These are phyloP conservation scores for Cydia splendana DNA, from an alignment of 1,140 invertebrate species.

Conservation along the genomic window DNA sequence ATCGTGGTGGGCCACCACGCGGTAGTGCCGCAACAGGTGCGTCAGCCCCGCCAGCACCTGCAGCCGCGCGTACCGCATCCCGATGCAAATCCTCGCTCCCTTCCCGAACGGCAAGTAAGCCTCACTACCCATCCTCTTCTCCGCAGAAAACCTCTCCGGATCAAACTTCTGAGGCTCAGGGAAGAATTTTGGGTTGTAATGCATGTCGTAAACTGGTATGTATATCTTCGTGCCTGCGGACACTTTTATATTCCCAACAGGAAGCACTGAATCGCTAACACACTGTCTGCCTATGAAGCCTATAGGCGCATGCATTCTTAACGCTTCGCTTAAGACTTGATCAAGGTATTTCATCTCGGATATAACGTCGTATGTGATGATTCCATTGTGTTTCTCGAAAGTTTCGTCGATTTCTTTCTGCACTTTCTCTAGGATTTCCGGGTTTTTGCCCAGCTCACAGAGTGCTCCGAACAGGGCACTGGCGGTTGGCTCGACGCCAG, in stretches of 20 bases:
- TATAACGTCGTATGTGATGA: slow-evolving; percentile 59
- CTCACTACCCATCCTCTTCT: slow-evolving; percentile 48
- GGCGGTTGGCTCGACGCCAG: slow-evolving; percentile 83
- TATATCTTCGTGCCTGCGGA: slow-evolving; percentile 34
- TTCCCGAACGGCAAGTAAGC: slow-evolving; percentile 81
- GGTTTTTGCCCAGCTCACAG: slow-evolving; percentile 77
- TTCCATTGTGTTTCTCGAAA: slow-evolving; percentile 58
- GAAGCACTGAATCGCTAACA: slow-evolving; percentile 35
- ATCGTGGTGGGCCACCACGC: slow-evolving; percentile 34
- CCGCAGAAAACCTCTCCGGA: slow-evolving; percentile 70
- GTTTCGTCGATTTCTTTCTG: slow-evolving; percentile 80
- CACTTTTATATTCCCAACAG: slow-evolving; percentile 36
- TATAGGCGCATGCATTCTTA: slow-evolving; percentile 73
- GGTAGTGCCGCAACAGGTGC: slow-evolving; percentile 55
- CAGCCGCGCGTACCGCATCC: slow-evolving; percentile 77
- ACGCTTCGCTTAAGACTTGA: slow-evolving; percentile 68
- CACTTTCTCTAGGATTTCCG: slow-evolving; percentile 78
- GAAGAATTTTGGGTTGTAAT: slow-evolving; percentile 36
- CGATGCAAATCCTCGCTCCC: slow-evolving; percentile 81
- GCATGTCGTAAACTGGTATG: slow-evolving; percentile 33
- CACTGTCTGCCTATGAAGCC: slow-evolving; percentile 44
- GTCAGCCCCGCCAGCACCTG: slow-evolving; percentile 67
- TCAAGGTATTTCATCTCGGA: slow-evolving; percentile 64
- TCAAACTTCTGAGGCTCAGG: slow-evolving; percentile 68
- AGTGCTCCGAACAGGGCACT: slow-evolving; percentile 75